A percentile compares a stretch with the other conserved stretches of the same genome.
These are phyloP conservation scores for Nothoprocta perdicaria DNA, from an alignment of 2,113 vertebrate genomes.

Conservation along the genomic window DNA sequence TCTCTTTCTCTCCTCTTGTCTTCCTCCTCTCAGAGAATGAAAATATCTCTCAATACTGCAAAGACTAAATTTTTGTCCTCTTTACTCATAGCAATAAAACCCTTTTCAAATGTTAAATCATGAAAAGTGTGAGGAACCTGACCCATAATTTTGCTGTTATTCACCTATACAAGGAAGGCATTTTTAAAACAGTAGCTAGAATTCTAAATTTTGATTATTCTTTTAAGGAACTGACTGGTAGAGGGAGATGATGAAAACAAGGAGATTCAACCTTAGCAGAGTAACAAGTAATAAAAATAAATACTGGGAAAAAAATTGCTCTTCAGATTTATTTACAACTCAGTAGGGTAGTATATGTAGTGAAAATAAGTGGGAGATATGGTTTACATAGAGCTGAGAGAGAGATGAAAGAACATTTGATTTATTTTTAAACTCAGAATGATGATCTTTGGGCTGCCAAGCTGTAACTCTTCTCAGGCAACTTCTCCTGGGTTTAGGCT, in stretches of 20 bases:
- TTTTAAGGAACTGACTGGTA: background rate
- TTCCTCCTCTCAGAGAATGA: background rate
- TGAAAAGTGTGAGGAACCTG: background rate
- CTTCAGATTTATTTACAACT: background rate
- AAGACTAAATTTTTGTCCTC: background rate
- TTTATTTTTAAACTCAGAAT: background rate
- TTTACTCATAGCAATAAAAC: background rate
- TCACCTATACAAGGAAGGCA: background rate
- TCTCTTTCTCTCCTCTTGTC: background rate
- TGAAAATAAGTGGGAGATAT: constrained; percentile 1
- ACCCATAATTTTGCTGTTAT: background rate
- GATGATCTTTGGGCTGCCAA: background rate
- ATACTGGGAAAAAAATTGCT: background rate
- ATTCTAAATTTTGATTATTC: background rate
- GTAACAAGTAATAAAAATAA: background rate
- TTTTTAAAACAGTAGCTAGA: background rate
- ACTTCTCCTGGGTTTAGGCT: background rate
- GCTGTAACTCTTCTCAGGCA: background rate
- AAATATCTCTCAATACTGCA: background rate
- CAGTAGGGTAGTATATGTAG: background rate
- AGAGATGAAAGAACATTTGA: background rate
- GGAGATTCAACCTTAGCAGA: background rate
- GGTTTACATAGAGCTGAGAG: background rate
- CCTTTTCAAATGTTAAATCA: background rate
- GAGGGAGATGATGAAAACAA: background rate